Evolutionary conservation across 2,113 vertebrate species (phyloP), one percentile per base, ranked within the genome.

Genomic region (Lates calcarifer): DNA sequence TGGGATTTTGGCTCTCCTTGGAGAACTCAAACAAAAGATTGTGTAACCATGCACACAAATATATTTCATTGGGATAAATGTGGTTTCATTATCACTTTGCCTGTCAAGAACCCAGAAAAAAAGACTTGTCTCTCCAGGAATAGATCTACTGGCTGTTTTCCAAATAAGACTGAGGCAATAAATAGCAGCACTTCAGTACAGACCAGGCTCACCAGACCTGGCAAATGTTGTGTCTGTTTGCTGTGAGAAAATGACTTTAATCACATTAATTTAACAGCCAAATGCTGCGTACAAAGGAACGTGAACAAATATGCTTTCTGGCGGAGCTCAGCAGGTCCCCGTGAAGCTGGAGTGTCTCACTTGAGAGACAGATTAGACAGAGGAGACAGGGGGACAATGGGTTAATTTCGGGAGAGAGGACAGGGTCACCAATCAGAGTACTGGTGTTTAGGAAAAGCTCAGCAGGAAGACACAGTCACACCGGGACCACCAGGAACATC

Each of bases 381-480:
- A 83, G 79, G 69, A 28, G 61, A 74, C 79, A 74, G 71, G 65
- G 29, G 79, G 74, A 91, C 88, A 92, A 91, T 90, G 78, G 89
- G 74, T 79, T 88, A 71, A 92, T 88, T 87, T 86, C 41, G 85
- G 57, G 28, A 63, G 60, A 72, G 67, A 71, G 60, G 63, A 65
- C 77, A 15, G 83, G 88, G 90, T 93, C 85, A 85, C 74, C 73
- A 89, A 90, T 89, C 90, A 85, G 55, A 73, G 69, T 63, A 55
- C 31, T 71, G 29, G 22, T 79, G 87, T 92, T 91, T 87, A 79
- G 77, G 77, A 82, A 83, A 84, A 81, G 62, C 87, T 60, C 89
- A 89, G 87, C 84, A 77, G 79, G 89, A 81, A 14, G 43, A 66
- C 29, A 20, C n/a, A 22, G 79, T 88, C 66, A 45, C 77, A 82